Conservation (phyloP, 2,797 vertebrate species). For the Babyrousa celebensis region DNA sequence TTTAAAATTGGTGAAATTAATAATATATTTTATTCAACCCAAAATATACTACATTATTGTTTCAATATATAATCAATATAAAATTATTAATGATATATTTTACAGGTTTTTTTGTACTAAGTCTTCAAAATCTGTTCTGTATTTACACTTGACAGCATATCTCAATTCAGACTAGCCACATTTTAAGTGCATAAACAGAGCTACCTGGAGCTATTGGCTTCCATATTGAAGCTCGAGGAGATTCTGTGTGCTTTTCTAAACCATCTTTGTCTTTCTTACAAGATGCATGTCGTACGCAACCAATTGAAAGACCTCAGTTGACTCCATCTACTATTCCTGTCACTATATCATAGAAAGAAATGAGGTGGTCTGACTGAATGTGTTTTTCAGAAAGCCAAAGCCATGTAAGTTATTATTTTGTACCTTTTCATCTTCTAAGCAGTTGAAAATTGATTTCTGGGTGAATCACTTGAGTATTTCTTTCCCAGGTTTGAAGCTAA, state of each 20-base stretch:
- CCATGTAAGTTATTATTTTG: background rate
- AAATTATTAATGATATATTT: background rate
- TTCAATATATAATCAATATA: background rate
- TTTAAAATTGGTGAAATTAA: background rate
- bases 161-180: background rate
- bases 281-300: background rate
- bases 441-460: conserved; percentile 39
- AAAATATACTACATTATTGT: background rate
- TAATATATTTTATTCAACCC: conserved; percentile 15
- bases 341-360: background rate
- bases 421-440: background rate
- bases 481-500: conserved; percentile 21
- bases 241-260: background rate
- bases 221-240: background rate
- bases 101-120: background rate
- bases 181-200: background rate
- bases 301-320: background rate
- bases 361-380: background rate
- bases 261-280: background rate
- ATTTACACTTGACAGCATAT: background rate
- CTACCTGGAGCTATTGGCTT: background rate
- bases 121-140: background rate
- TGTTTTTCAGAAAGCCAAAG: conserved; percentile 19
- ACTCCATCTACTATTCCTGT: background rate
- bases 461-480: background rate